Evolutionary conservation across 2,888 invertebrate species (phyloP), one percentile per base, ranked within the genome.

Genomic region (Lepidonotus clava): DNA sequence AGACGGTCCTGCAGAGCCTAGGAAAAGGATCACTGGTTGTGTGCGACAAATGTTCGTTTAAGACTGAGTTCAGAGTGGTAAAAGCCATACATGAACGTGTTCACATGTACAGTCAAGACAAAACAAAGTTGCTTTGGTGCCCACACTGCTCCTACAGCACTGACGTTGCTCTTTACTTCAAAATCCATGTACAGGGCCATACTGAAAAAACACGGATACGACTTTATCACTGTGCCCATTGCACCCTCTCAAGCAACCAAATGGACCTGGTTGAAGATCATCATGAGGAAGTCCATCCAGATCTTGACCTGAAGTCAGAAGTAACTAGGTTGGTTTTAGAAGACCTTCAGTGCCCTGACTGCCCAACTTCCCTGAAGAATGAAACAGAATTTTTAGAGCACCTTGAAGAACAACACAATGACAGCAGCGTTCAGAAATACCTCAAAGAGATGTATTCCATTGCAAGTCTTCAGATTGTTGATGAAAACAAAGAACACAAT

Each of bases 191-290:
- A 8, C 67, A 46, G 32, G 38, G 85, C 28, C 85, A 85, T 71
- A 14, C 34, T n/a, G 85, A 66, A 14, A 61, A 66, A 34, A 40
- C 61, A 32, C 5, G 41, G 14, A 61, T 85, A 0, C 34, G 76
- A 51, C 34, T 85, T 11, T 85, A 85, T 51, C 21, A 76, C 1
- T 85, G 85, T 71, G 18, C 24, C 6, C n/a, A 46, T 46, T 85
- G 85, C n/a, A 5, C 32, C 18, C 34, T 76, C 24, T 24, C 46
- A 0, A 66, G 66, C 24, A 85, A 85, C 34, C 67, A 85, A 32
- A n/a, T 66, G 28, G 85, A 85, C 36, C n/a, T 85, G 21, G 41
- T 85, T 14, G 76, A 71, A 51, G 85, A 85, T n/a, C 85, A 85
- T 36, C 76, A 46, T 51, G 51, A 40, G 41, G 85, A 67, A 28